Conservation (phyloP, 2,888 invertebrate genomes). For the Lithophane leautieri region DNA sequence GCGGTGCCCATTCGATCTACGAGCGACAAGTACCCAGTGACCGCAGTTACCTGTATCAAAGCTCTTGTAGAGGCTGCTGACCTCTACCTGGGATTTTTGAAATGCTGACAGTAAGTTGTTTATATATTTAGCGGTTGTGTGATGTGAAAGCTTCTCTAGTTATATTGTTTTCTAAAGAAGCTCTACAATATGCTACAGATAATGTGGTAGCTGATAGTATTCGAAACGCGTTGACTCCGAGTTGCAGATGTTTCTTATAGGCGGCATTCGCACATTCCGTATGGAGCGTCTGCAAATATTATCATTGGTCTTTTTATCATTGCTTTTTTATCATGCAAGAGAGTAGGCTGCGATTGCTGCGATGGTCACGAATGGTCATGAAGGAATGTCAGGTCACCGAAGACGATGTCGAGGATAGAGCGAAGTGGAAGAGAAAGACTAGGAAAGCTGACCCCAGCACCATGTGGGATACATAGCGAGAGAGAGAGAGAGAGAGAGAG, state of each 20-base stretch:
- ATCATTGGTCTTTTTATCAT: too few species aligned
- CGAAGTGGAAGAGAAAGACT: too few species aligned
- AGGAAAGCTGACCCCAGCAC: too few species aligned
- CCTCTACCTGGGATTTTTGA: background rate
- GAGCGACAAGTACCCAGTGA: background rate
- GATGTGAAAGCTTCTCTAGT: background rate
- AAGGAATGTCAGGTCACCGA: too few species aligned
- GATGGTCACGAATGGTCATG: too few species aligned
- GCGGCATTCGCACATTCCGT: too few species aligned
- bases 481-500: too few species aligned
- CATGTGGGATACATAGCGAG: too few species aligned
- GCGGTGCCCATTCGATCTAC: background rate
- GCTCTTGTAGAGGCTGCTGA: background rate
- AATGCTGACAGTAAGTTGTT: background rate
- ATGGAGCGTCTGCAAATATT: background rate
- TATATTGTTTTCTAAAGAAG: constrained; percentile 2
- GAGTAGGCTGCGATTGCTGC: too few species aligned
- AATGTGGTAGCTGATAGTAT: background rate
- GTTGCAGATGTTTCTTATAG: too few species aligned
- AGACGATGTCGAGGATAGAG: too few species aligned
- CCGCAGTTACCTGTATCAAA: background rate
- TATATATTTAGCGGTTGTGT: background rate
- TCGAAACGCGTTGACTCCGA: background rate
- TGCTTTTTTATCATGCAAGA: too few species aligned
- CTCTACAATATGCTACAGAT: background rate